These are phyloP conservation scores for Abrostola triplasia DNA, from an alignment of 2,888 invertebrate genomes.

Conservation along the genomic window DNA sequence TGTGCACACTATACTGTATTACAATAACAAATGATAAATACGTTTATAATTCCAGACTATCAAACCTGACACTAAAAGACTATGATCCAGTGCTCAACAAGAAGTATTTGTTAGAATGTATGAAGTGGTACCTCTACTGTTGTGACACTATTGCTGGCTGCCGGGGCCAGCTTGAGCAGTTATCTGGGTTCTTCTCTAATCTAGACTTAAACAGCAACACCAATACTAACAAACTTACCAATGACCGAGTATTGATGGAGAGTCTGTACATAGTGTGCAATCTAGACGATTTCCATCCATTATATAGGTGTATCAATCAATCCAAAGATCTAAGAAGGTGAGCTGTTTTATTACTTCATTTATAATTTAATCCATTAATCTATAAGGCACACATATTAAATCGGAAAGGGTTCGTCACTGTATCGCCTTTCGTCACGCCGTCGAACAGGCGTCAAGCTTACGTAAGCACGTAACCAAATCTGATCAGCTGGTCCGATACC, in stretches of 20 bases:
- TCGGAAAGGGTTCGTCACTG: no score
- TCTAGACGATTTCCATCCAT: constrained; percentile 88
- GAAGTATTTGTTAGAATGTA: constrained; percentile 91
- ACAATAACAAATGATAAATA: not conserved
- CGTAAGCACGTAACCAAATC: no score
- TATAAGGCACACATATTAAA: no score
- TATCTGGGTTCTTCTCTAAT: constrained; percentile 47
- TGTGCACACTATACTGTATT: no score
- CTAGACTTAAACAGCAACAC: constrained; percentile 53
- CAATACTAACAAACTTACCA: constrained; percentile 50
- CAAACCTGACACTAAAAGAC: constrained; percentile 84
- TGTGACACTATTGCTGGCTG: constrained; percentile 83
- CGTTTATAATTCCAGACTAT: constrained; percentile 84
- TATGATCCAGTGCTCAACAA: constrained; percentile 92
- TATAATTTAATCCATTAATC: no score
- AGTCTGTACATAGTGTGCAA: constrained; percentile 91
- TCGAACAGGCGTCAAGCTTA: no score
- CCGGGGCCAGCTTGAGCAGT: constrained; percentile 39
- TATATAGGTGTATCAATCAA: constrained; percentile 85
- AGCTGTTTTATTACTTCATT: no score
- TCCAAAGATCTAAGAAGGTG: constrained; percentile 82
- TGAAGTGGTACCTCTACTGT: constrained; percentile 89
- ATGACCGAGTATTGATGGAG: constrained; percentile 89
- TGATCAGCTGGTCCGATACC: no score
- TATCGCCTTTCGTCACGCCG: no score